Base-by-base conservation (phyloP, 1,140 invertebrate species). In the Cydia splendana region DNA sequence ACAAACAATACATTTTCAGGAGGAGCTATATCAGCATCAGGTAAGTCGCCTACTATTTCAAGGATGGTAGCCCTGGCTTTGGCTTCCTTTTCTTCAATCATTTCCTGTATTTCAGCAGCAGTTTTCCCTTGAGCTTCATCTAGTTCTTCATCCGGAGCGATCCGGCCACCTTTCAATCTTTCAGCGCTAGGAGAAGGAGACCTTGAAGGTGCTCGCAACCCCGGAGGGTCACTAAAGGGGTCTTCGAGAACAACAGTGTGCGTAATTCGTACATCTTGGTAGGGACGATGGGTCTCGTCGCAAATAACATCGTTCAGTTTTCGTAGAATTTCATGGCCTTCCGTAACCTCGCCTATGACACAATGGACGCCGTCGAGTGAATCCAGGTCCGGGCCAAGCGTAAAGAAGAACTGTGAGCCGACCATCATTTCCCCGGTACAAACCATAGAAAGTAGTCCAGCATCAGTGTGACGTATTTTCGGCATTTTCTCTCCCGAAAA, bases 1-100 rank as follows among this genome's bases (percentile, higher is more conserved):
- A 99, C 98, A 94, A 99, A 99, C 0, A 99, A 93, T 12, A 99
- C 98, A 95, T 99, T 99, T 94, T 99, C 99, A 9, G 99, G 98
- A 0, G 99, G 99, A 24, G 98, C 98, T 87, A 99, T 97, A 65
- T 99, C 99, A 57, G 97, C 98, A 94, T 99, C 97, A 0, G 98
- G 99, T 75, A 99, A 94, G 93, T 99, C 99, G 0, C 99, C 99
- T 48, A 99, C 98, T 94, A 99, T 99, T 95, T 99, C 99, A 57
- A 99, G 94, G 81, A 99, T 98, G 20, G 99, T 99, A 9, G 99
- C 99, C 85, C 98, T 95, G 18, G 99, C 98, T 94, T 98, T 98
- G 0, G 98, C 98, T 93, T 99, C 99, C 82, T 97, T 97, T 74
- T 98, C 96, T 85, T 98, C 96, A 78, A 97, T 94, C 86, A 98